phyloP scores from a whole-genome alignment of 2,113 vertebrate species.

The Mastomys natalensis region DNA sequence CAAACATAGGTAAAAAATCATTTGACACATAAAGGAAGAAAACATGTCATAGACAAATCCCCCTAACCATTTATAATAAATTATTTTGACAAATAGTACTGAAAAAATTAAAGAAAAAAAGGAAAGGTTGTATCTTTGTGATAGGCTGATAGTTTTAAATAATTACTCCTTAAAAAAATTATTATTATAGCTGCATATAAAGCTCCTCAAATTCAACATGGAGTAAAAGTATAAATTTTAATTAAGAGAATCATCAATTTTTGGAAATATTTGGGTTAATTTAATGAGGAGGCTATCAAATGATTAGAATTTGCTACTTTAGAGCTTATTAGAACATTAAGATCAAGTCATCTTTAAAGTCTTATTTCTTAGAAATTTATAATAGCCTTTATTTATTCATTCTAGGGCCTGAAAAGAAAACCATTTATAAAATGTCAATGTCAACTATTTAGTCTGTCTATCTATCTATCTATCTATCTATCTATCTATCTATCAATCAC shows the following conservation, averaged over 20 bases:
- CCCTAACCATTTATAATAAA: background rate
- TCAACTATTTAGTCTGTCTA: background rate
- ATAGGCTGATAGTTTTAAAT: constrained; percentile 10
- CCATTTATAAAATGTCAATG: background rate
- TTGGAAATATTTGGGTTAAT: background rate
- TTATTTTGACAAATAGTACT: background rate
- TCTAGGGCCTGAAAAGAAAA: constrained; percentile 24
- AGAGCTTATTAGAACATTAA: background rate
- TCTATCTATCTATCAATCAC: no score
- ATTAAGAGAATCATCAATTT: background rate
- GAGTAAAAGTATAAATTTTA: background rate
- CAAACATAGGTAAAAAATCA: background rate
- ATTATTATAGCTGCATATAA: background rate
- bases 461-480: no score
- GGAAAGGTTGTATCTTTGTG: background rate
- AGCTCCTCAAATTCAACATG: background rate
- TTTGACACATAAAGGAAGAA: background rate
- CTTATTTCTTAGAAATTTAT: background rate
- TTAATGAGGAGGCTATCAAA: background rate
- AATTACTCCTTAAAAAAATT: background rate
- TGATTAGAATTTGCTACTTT: background rate
- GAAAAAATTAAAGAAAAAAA: background rate
- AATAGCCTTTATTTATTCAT: background rate
- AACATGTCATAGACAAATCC: background rate
- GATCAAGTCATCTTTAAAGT: background rate